Conservation (phyloP, 2,888 invertebrate genomes). For the Thereva nobilitata region DNA sequence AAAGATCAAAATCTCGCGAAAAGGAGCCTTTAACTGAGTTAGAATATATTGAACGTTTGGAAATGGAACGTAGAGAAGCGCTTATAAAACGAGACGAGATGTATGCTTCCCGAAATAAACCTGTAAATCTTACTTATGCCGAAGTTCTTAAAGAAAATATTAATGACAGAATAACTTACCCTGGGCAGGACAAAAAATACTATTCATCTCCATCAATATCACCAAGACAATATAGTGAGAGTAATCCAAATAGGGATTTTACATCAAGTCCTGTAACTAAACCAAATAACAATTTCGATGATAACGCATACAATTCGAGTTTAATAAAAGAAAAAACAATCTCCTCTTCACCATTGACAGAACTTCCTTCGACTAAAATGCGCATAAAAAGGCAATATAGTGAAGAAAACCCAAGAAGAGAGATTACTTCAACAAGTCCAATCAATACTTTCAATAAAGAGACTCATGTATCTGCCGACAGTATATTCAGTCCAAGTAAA, state of each 20-base stretch:
- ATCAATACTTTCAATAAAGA: background rate
- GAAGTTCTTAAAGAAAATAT: background rate
- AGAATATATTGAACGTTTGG: conserved; percentile 52
- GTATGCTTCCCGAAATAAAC: conserved; percentile 47
- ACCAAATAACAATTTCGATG: too few species aligned
- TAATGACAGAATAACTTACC: background rate
- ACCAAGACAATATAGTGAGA: too few species aligned
- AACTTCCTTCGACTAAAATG: background rate
- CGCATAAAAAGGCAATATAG: too few species aligned
- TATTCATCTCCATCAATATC: background rate
- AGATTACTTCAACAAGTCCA: background rate
- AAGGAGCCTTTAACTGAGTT: conserved; percentile 25
- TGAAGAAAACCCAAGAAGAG: too few species aligned
- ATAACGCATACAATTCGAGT: too few species aligned
- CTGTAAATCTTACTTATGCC: background rate
- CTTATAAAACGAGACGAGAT: conserved; percentile 52
- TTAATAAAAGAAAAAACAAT: too few species aligned
- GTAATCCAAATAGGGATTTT: too few species aligned
- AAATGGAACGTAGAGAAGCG: conserved; percentile 52
- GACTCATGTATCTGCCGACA: background rate
- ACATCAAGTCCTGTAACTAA: too few species aligned
- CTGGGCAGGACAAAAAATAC: background rate
- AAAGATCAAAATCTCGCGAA: background rate
- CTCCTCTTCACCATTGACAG: background rate
- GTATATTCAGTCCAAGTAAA: conserved; percentile 40